Evolutionary conservation across 2,888 invertebrate genomes (phyloP), one percentile per base, ranked within the genome.

Genomic region (Stenotaenia linearis): DNA sequence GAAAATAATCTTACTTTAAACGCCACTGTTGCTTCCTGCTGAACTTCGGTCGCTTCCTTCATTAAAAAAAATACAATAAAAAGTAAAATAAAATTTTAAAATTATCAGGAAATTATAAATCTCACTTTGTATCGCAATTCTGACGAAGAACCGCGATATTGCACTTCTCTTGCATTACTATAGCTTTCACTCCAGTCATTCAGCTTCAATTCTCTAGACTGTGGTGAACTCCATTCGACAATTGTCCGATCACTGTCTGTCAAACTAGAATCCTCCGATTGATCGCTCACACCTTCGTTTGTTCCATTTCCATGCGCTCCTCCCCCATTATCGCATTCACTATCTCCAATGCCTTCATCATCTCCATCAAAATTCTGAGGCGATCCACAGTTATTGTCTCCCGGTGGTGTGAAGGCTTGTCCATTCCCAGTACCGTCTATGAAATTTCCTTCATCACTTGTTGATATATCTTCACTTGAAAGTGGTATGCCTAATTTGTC

Each of bases 251-350:
- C 92, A 83, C 92, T 92, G 84, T 92, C 92, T 82, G 92, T 92
- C 45, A 92, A 88, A 84, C 92, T 92, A 84, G 92, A 92, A 84
- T 92, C 92, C 84, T 92, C 92, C 84, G 91, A 91, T 83, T 92
- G 92, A 85, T 91, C 90, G 80, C 85, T 85, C 3, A 83, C 83
- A 45, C 78, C 81, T 15, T n/a, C 80, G n/a, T 40, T 81, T 32
- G 81, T 82, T 79, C 81, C 81, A 40, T 81, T 82, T 45, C 82
- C 83, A 15, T 76, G 79, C 1, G 23, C 28, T 3, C 79, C 74
- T 25, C 37, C 79, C 0, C 76, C 75, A 12, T 32, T 50, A 45
- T 80, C 80, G 50, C 77, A 80, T 40, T 80, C 80, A 12, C 77
- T 77, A 50, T 80, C 80, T n/a, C 79, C 79, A n/a, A 80, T 75